Percentiles rank a stretch among this genome's conserved stretches.
These are phyloP conservation scores for Drosophila quinaria DNA, from an alignment of 2,888 invertebrate genomes.

Conservation along the genomic window DNA sequence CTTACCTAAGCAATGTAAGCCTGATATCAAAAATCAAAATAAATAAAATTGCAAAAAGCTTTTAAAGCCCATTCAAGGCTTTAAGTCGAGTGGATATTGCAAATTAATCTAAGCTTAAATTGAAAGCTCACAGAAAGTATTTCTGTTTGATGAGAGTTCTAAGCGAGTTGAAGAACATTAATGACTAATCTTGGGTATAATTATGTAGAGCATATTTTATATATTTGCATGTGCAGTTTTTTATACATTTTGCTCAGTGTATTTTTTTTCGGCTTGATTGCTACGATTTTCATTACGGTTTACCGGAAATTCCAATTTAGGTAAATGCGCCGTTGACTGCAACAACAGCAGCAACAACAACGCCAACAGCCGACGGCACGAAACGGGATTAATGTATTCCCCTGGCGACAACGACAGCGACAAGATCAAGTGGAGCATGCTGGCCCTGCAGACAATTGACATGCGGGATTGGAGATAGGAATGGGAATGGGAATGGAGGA, in stretches of 20 bases:
- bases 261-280: constrained; percentile 70
- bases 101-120: too few species aligned
- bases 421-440: constrained; percentile 82
- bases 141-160: too few species aligned
- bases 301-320: constrained; percentile 85
- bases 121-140: too few species aligned
- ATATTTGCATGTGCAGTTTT: constrained; percentile 25
- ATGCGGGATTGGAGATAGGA: constrained; percentile 31
- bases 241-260: constrained; percentile 48
- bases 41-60: neutral
- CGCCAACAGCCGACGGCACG: constrained; percentile 43
- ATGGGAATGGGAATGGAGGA: constrained; percentile 2
- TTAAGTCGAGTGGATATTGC: neutral
- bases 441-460: constrained; percentile 65
- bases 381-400: constrained; percentile 68
- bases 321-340: constrained; percentile 83
- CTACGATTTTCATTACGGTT: constrained; percentile 80
- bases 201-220: constrained; percentile 13
- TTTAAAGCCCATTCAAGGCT: neutral
- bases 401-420: constrained; percentile 71
- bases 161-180: too few species aligned
- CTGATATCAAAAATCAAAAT: neutral
- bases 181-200: neutral
- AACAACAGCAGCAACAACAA: constrained; percentile 31
- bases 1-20: neutral